phyloP scores from a whole-genome alignment of 2,113 vertebrate species.

The Fulmarus glacialis region DNA sequence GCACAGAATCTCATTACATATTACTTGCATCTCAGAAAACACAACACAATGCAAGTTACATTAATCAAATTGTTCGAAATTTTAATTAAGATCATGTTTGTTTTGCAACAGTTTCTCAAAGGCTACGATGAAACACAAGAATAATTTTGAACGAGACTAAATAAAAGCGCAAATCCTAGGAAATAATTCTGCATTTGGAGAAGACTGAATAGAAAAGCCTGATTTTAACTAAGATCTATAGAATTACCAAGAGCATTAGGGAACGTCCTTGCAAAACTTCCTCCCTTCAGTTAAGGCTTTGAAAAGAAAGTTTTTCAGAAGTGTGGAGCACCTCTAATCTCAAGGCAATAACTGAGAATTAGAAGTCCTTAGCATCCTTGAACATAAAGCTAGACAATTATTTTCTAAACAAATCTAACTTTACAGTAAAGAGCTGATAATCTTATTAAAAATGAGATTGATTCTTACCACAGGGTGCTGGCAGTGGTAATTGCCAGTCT shows the following conservation, averaged over 20 bases:
- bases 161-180: not conserved
- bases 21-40: not conserved
- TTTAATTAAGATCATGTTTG: slow-evolving; percentile 8
- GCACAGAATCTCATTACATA: not conserved
- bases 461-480: not conserved
- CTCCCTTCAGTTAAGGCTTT: slow-evolving; percentile 21
- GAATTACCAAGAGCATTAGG: not conserved
- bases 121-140: not conserved
- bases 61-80: not conserved
- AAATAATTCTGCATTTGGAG: not conserved
- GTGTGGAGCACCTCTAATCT: not conserved
- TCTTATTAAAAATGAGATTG: not conserved
- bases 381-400: not conserved
- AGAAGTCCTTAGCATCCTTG: not conserved
- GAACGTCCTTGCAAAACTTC: not conserved
- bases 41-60: not conserved
- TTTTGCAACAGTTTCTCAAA: slow-evolving; percentile 4
- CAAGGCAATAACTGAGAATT: not conserved
- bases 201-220: not conserved
- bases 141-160: not conserved
- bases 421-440: not conserved
- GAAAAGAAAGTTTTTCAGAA: not conserved
- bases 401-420: not conserved
- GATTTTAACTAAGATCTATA: not conserved
- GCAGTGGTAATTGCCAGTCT: not conserved